Percentiles rank a stretch among this genome's conserved stretches.
Evolutionary conservation across 2,797 vertebrate genomes (phyloP).

Genomic region (Amphiprion clarkii): DNA sequence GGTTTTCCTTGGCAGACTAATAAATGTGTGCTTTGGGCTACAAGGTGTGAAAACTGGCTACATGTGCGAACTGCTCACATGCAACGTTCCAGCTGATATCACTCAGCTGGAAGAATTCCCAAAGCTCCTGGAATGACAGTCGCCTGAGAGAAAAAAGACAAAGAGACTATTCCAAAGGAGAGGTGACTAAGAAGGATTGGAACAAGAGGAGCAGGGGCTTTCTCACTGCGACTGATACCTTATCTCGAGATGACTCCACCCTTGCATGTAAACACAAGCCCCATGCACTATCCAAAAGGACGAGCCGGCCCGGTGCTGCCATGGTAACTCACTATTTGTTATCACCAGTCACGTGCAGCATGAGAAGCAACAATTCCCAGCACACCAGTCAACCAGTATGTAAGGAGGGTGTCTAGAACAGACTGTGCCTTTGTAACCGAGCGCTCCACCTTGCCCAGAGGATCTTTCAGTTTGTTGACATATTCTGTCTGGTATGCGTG

Average conservation of each 20-base stretch:
- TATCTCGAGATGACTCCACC: slow-evolving; percentile 52
- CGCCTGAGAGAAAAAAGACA: background rate
- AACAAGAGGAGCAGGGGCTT: slow-evolving; percentile 18
- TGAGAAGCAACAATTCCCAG: slow-evolving; percentile 30
- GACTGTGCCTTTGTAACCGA: background rate
- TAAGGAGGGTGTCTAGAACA: slow-evolving; percentile 26
- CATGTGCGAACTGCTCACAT: background rate
- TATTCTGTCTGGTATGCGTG: slow-evolving; percentile 53
- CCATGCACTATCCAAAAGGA: slow-evolving; percentile 2
- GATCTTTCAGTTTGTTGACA: slow-evolving; percentile 30
- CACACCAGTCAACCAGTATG: background rate
- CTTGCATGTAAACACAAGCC: slow-evolving; percentile 49
- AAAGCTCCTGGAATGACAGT: background rate
- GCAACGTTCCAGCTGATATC: background rate
- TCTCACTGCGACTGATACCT: background rate
- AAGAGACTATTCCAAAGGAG: slow-evolving; percentile 37
- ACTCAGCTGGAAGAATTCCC: background rate
- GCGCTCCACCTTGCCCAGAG: background rate
- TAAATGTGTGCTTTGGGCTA: slow-evolving; percentile 1
- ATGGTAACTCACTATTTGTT: slow-evolving; percentile 48
- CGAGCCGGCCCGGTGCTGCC: slow-evolving; percentile 14
- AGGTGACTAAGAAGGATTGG: slow-evolving; percentile 29
- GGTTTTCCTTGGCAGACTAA: background rate
- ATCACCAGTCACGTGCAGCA: slow-evolving; percentile 5
- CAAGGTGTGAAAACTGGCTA: background rate